These are phyloP conservation scores for Polyploca ridens DNA, from an alignment of 2,888 invertebrate species.

Conservation along the genomic window DNA sequence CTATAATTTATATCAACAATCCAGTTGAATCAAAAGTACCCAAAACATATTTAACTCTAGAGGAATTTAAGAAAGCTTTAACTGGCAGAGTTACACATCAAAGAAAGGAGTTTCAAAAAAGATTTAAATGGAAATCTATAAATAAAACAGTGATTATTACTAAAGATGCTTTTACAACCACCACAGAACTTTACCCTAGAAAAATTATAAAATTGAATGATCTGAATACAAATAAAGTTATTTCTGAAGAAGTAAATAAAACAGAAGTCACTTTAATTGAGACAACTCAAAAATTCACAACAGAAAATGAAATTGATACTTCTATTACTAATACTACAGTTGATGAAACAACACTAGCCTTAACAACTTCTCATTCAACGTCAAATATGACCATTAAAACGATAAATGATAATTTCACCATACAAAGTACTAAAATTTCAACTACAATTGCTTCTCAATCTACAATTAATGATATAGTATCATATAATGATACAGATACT, in stretches of 20 bases:
- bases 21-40: constrained; percentile 71
- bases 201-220: not conserved
- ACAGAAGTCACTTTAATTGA: not conserved
- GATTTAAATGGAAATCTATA: constrained; percentile 4
- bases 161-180: not conserved
- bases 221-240: constrained; percentile 6
- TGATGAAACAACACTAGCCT: too few species aligned
- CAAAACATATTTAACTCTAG: constrained; percentile 55
- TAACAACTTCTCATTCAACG: not conserved
- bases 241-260: not conserved
- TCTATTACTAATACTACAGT: too few species aligned
- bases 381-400: not conserved
- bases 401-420: not conserved
- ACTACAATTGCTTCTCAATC: not conserved
- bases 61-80: constrained; percentile 62
- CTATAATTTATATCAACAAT: constrained; percentile 68
- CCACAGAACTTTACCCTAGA: not conserved
- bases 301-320: not conserved
- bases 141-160: constrained; percentile 16
- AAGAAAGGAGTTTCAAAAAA: constrained; percentile 31
- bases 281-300: not conserved
- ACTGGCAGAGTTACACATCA: constrained; percentile 37
- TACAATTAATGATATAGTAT: not conserved
- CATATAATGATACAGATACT: not conserved
- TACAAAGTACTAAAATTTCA: not conserved